Evolutionary conservation across 1,140 invertebrate genomes (phyloP), one percentile per base, ranked within the genome.

Genomic region (Zaprionus africanus): DNA sequence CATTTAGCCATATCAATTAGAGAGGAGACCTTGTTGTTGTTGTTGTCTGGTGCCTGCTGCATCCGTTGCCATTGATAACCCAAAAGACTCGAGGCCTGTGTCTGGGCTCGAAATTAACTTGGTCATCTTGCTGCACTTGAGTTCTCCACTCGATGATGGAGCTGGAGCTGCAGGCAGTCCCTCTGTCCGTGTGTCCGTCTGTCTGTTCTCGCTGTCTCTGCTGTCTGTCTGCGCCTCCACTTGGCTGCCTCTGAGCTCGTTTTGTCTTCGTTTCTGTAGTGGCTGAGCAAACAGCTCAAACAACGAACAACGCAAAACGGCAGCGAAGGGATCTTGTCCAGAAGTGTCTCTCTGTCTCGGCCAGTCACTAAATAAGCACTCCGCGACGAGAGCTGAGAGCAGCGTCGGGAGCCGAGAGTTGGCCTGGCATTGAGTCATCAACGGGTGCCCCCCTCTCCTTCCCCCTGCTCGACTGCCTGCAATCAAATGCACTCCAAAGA

Each of bases 1-100:
- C 85, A 86, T 86, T 86, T 88, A 88, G 85, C 84, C 81, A 88
- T 88, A 90, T 88, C 84, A 88, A 88, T 88, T 88, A 88, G 85
- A 34, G 31, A 78, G 70, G 49, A 46, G 54, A 65, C 81, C 41
- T 17, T 46, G 41, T 46, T 62, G 26, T 9, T 43, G 57, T 26
- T 62, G 54, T 22, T 54, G 56, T 11, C 57, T 13, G 28, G 9
- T 70, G 81, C 28, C 56, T 36, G 59, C 36, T 38, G 63, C 65
- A 65, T 31, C 58, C 75, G 68, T 36, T 67, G 56, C 69, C 81
- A 86, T 86, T 86, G 82, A 87, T 88, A 87, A 87, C 74, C 81
- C 34, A 38, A 54, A 75, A 67, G 66, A 49, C 71, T 59, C 41
- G 66, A 61, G 15, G 36, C 22, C 22, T 22, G 41, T 36, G 58